Evolutionary conservation across 2,888 invertebrate genomes (phyloP).

Genomic region (Tortricodes alternella): DNA sequence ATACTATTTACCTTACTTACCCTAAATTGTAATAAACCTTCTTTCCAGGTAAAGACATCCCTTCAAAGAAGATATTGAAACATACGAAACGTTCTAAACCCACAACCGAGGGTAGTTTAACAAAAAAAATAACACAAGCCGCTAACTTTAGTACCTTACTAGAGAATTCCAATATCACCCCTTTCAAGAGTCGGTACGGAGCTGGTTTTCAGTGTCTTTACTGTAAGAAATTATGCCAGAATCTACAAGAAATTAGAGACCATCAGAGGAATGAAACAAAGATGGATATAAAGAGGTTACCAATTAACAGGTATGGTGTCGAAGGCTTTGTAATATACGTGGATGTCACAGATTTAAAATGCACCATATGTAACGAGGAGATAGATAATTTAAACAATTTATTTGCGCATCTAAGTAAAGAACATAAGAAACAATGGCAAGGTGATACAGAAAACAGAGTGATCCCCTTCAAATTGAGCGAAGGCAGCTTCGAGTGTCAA

Average conservation of each 20-base stretch:
- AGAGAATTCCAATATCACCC: conserved; percentile 45
- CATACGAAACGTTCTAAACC: neutral
- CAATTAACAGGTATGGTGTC: conserved; percentile 1
- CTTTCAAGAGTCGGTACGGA: conserved; percentile 46
- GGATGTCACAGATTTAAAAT: conserved; percentile 25
- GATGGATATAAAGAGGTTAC: neutral
- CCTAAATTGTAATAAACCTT: no score
- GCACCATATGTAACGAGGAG: conserved; percentile 16
- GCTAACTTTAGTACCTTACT: conserved; percentile 44
- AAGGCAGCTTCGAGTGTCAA: conserved; percentile 16
- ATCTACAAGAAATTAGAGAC: conserved; percentile 36
- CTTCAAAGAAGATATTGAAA: conserved; percentile 33
- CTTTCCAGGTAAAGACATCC: conserved; percentile 41
- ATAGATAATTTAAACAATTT: conserved; percentile 1
- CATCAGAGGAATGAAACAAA: conserved; percentile 34
- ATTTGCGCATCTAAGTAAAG: conserved; percentile 15
- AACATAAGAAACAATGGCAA: conserved; percentile 20
- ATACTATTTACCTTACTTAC: no score
- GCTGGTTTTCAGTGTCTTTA: conserved; percentile 50
- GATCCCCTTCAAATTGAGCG: conserved; percentile 25
- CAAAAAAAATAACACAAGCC: conserved; percentile 42
- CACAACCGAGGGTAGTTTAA: conserved; percentile 10
- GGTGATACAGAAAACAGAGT: conserved; percentile 17
- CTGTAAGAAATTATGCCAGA: conserved; percentile 40
- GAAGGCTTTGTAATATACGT: conserved; percentile 26